These are phyloP conservation scores for Eulimnadia texana DNA, from an alignment of 1,140 invertebrate species.

Conservation along the genomic window DNA sequence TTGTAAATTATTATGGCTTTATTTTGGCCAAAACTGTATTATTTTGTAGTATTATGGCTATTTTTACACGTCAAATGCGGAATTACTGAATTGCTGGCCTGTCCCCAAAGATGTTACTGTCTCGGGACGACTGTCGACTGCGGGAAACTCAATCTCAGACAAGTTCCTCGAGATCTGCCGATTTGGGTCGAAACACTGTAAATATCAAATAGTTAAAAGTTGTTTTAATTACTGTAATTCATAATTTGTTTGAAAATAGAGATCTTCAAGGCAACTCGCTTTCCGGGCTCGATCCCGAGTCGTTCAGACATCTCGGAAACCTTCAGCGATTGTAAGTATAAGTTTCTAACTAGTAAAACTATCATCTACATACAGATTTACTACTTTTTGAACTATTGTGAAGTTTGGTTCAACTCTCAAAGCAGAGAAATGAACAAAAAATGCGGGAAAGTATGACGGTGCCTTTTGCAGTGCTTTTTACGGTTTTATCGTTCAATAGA, in stretches of 20 bases:
- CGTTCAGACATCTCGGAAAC: background rate
- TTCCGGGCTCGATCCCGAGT: background rate
- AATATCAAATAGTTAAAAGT: constrained; percentile 19
- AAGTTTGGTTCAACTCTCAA: too few species aligned
- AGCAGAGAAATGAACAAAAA: too few species aligned
- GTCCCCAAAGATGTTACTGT: constrained; percentile 27
- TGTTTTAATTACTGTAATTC: background rate
- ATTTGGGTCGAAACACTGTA: constrained; percentile 27
- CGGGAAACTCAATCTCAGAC: constrained; percentile 24
- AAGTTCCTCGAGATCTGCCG: constrained; percentile 26
- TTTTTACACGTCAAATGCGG: background rate
- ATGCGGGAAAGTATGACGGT: too few species aligned
- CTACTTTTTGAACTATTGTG: too few species aligned
- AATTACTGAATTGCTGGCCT: constrained; percentile 11
- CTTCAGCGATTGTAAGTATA: background rate
- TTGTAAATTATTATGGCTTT: background rate
- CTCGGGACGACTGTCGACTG: constrained; percentile 28
- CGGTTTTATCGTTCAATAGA: too few species aligned
- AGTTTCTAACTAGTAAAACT: too few species aligned
- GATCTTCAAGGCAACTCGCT: background rate
- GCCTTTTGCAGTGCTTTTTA: too few species aligned
- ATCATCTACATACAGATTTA: too few species aligned
- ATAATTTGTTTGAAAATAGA: background rate
- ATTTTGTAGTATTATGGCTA: background rate
- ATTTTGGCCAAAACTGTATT: background rate